Base-by-base conservation (phyloP, 2,888 invertebrate genomes). In the Thymelicus sylvestris region DNA sequence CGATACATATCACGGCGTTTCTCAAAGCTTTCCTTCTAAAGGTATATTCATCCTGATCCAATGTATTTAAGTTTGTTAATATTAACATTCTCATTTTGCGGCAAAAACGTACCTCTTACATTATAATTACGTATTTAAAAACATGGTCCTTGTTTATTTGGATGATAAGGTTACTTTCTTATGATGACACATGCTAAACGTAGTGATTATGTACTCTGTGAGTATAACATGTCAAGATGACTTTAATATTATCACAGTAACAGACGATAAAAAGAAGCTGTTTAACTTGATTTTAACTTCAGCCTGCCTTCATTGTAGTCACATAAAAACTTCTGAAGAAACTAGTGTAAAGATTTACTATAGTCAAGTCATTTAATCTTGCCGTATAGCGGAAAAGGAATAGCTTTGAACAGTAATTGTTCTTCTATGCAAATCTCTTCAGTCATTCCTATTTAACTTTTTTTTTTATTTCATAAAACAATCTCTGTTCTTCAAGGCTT, bases 1-100 rank as follows among this genome's bases (percentile, higher is more conserved):
- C 88, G 31, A 88, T 78, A 75, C 85, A 87, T 61, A 88, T 77
- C 6, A 86, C 80, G 6, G 85, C 84, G 19, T 87, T 82, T 3
- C 84, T 77, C 7, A 89, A 75, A 4, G 82, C 81, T 47, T 72
- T 76, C 52, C 75, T 80, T 55, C 80, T 82, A 38, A 80, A 79
- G 0, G 61, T 47, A 2, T 78, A 6, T 41, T 81, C 83, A 1
- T 81, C 80, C 55, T 66, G 67, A 48, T 78, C 80, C 3, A 78
- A 47, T 2, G 79, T 73, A 13, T 78, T 76, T 8, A 78, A 31
- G 44, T 82, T 77, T 6, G 78, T 63, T 52, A 74, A 74, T 12
- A 81, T 68, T 66, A 75, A 64, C 75, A 77, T 75, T 13, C 31
- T 57, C 57, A 57, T 24, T 57, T 6, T 57, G 24, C 12, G 6